phyloP scores from a whole-genome alignment of 1,140 invertebrate genomes.

The Procambarus virginalis region DNA sequence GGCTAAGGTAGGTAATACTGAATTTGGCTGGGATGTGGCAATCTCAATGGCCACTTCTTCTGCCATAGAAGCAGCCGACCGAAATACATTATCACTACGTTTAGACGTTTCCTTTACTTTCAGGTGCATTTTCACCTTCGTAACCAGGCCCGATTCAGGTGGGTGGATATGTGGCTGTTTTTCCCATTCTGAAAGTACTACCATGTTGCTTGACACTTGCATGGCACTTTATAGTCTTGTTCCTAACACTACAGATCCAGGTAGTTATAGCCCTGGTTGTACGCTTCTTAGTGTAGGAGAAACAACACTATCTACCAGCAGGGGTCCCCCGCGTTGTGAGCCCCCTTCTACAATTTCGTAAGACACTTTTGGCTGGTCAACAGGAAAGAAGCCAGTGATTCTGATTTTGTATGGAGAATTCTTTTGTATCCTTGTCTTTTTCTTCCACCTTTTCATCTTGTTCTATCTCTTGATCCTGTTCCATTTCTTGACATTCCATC shows the following conservation, averaged over 20 bases:
- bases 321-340: conserved; percentile 18
- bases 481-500: too few relatives aligned
- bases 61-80: conserved; percentile 9
- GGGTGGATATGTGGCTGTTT: conserved; percentile 31
- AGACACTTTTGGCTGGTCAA: background rate
- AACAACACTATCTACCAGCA: background rate
- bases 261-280: background rate
- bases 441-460: too few relatives aligned
- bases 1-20: background rate
- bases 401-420: too few relatives aligned
- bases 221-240: conserved; percentile 19
- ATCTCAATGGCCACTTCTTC: background rate
- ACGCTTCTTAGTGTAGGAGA: background rate
- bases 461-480: too few relatives aligned
- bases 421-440: too few relatives aligned
- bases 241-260: conserved; percentile 11
- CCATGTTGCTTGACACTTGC: conserved; percentile 23
- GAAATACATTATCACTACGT: conserved; percentile 4
- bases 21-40: background rate
- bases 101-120: conserved; percentile 1
- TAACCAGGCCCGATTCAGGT: background rate
- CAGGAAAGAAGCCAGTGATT: too few relatives aligned
- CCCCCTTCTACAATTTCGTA: conserved; percentile 1
- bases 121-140: background rate
- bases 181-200: background rate